phyloP scores from a whole-genome alignment of 2,888 invertebrate species.

The Hetaerina titia region DNA sequence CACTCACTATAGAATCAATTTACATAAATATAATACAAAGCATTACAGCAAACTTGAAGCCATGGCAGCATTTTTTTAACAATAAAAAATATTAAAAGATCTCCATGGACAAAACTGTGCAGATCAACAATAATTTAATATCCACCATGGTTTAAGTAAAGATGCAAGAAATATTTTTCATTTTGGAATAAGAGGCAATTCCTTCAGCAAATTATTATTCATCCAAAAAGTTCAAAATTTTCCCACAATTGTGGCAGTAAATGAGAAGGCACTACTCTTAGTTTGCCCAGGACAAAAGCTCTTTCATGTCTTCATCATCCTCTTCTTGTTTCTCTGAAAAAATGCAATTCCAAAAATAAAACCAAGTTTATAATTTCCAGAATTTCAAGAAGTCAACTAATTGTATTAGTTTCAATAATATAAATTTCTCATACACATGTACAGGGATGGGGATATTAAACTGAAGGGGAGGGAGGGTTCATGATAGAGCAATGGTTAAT shows the following conservation, averaged over 20 bases:
- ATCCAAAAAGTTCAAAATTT: slow-evolving; percentile 54
- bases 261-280: slow-evolving; percentile 76
- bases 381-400: background rate
- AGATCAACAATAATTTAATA: slow-evolving; percentile 58
- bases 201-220: slow-evolving; percentile 43
- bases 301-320: slow-evolving; percentile 87
- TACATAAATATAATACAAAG: slow-evolving; percentile 64
- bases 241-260: slow-evolving; percentile 34
- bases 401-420: background rate
- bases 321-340: slow-evolving; percentile 77
- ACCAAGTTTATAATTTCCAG: slow-evolving; percentile 22
- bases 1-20: slow-evolving; percentile 47
- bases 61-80: slow-evolving; percentile 57
- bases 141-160: slow-evolving; percentile 46
- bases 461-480: too few species aligned
- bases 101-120: slow-evolving; percentile 66
- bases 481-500: too few species aligned
- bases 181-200: background rate
- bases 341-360: slow-evolving; percentile 76
- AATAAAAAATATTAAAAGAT: slow-evolving; percentile 60
- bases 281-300: slow-evolving; percentile 87
- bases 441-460: too few species aligned
- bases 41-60: slow-evolving; percentile 3
- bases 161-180: slow-evolving; percentile 59
- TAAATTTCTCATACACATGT: too few species aligned